Base-by-base conservation (phyloP, 2,888 invertebrate species). In the Strigamia transsilvanica region DNA sequence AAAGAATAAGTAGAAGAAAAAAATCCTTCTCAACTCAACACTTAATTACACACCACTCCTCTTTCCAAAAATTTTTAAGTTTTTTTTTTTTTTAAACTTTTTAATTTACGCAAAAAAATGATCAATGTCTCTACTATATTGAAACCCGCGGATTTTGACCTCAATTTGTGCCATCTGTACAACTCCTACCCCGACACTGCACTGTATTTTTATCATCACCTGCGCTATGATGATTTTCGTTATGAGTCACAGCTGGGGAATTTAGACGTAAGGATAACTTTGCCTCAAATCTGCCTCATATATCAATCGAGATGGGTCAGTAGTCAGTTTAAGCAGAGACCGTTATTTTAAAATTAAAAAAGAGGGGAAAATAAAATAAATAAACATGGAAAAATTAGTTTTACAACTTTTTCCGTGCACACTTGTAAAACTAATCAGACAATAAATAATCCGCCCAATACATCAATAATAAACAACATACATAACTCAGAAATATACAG, bases 171-270 rank as follows among this genome's bases (percentile, higher is more conserved):
- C 56, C 56, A 56, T 56, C 56, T 56, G 56, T 56, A 56, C 56
- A 56, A 56, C 56, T 56, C 56, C 56, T 46, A 56, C n/a, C 56
- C 21, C 18, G 56, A 56, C 56, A 56, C 6, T 56, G 56, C 56
- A 56, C 56, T 56, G 56, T 56, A 56, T 56, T 56, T 56, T 56
- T 56, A 56, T 56, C 56, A 56, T 56, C 56, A 56, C 56, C 56
- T 56, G 56, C 56, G 56, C 56, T 56, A 56, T 56, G 56, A 56
- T 56, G 56, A 56, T 56, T 56, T 56, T 56, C 56, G 56, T 56
- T 56, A 56, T 56, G 56, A 56, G 56, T 56, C 56, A 56, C 56
- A 56, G 56, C 56, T 56, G 56, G 56, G 56, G 21, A 56, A 56
- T 56, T 56, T 56, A 56, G 56, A 56, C 56, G n/a, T 18, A 56